Base-by-base conservation (phyloP, 2,113 vertebrate genomes). In the Rhabdornis inornatus region DNA sequence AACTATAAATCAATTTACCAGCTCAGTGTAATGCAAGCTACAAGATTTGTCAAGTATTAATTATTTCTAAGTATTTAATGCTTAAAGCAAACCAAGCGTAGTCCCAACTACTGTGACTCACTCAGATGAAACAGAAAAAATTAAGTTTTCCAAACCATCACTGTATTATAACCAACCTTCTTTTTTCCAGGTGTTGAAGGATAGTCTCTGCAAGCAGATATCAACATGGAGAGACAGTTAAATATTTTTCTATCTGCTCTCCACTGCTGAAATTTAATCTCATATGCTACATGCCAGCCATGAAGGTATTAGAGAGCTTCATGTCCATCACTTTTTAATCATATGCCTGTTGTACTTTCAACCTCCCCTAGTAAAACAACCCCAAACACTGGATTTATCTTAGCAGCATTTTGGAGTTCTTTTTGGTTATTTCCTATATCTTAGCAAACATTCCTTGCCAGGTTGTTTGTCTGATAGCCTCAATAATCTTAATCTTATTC, bases 241-340 rank as follows among this genome's bases (percentile, higher is more conserved):
- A 91, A 77, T 49, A 71, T 49, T 90, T 69, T 87, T 88, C 64
- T 61, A 83, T 53, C 82, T 80, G 55, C 83, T 92, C 31, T 65
- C 87, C 8, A 2, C 53, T 0, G 5, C n/a, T 52, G 55, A 74
- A 91, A 91, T 91, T 92, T 86, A 85, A 95, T 95, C 74, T 91
- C 79, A 37, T 57, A 64, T 1, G 7, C 75, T 69, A 45, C 71
- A 77, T 50, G n/a, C n/a, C 78, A 87, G 78, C 53, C 24, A 3
- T 69, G 87, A 95, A 90, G 42, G 42, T 39, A 87, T 85, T 59
- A 47, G 27, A 80, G 45, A 86, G 39, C 47, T 75, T 81, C 7
- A 0, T 42, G 75, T 77, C 94, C 76, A 83, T 77, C 89, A 87
- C 42, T 94, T 95, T 87, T 84, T 61, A 92, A 82, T 87, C 75